Conservation (phyloP, 2,888 invertebrate species). For the Synanthedon vespiformis region DNA sequence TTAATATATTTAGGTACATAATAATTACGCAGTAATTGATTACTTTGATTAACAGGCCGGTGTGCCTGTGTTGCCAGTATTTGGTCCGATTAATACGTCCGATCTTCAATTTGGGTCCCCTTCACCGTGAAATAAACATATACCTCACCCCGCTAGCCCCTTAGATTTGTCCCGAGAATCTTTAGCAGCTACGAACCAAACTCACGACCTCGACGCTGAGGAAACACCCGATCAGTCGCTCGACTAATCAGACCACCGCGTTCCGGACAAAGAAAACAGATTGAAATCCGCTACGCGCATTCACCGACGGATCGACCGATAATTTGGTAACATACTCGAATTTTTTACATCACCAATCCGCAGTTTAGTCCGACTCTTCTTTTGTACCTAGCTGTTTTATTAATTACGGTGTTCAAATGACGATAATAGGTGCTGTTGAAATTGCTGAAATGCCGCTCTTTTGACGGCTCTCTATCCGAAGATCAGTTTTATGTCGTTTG, state of each 20-base stretch:
- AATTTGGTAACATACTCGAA: slow-evolving; percentile 7
- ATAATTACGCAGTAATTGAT: too few species aligned
- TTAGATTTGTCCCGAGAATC: slow-evolving; percentile 26
- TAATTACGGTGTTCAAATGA: slow-evolving; percentile 57
- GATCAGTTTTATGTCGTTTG: background rate
- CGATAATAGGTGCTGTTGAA: slow-evolving; percentile 59
- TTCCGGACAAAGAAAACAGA: slow-evolving; percentile 61
- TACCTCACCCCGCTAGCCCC: slow-evolving; percentile 18
- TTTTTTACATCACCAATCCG: slow-evolving; percentile 24
- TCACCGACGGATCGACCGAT: slow-evolving; percentile 19
- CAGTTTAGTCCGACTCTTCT: slow-evolving; percentile 24
- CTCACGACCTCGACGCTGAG: slow-evolving; percentile 23
- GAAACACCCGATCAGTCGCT: slow-evolving; percentile 22
- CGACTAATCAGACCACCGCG: slow-evolving; percentile 26
- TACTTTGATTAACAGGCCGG: slow-evolving; percentile 16
- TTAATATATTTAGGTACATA: too few species aligned
- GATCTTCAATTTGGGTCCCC: slow-evolving; percentile 37
- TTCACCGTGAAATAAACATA: slow-evolving; percentile 33
- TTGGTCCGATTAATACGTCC: slow-evolving; percentile 28
- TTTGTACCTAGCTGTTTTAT: slow-evolving; percentile 50
- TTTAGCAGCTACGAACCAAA: slow-evolving; percentile 27
- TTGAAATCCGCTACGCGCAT: slow-evolving; percentile 36
- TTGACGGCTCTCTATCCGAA: slow-evolving; percentile 20
- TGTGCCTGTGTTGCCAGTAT: slow-evolving; percentile 16
- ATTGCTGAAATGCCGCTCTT: slow-evolving; percentile 47